Percentiles rank a stretch among this genome's conserved stretches.
Conservation (phyloP, 2,113 vertebrate species). For the Brachyhypopomus occidentalis region DNA sequence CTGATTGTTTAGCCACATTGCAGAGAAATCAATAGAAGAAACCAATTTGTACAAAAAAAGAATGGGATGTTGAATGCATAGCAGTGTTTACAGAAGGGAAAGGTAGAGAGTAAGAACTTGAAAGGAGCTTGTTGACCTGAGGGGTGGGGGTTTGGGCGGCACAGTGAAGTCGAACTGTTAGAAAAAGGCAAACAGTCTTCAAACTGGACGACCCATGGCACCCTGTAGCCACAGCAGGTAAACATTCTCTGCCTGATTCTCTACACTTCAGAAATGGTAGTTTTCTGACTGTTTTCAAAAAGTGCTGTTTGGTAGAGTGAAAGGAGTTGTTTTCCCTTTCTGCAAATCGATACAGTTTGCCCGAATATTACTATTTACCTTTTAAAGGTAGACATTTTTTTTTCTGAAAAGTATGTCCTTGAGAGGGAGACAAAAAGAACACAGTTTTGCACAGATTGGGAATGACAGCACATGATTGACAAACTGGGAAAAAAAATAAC, state of each 20-base stretch:
- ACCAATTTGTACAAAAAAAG: not conserved
- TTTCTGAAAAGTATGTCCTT: no score
- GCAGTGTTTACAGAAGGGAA: not conserved
- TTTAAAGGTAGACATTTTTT: no score
- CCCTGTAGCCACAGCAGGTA: not conserved
- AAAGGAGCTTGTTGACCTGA: not conserved
- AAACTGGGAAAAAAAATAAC: conserved; percentile 59
- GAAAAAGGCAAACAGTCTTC: not conserved
- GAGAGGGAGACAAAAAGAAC: no score
- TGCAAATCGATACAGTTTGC: no score
- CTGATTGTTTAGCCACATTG: not conserved
- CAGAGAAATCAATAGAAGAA: conserved; percentile 13
- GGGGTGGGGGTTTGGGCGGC: not conserved
- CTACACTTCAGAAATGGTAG: not conserved
- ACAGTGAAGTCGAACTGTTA: not conserved
- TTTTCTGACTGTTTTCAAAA: not conserved
- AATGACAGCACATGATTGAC: not conserved
- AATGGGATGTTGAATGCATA: not conserved
- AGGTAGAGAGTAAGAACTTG: not conserved
- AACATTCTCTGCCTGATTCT: not conserved
- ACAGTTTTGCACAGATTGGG: no score
- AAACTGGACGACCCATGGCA: not conserved
- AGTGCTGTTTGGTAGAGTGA: not conserved
- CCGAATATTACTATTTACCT: no score
- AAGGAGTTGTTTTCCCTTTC: not conserved